Percentiles rank a stretch among this genome's conserved stretches.
phyloP scores from a whole-genome alignment of 92 coral and sea anemone species.

The Palythoa heliodiscus region DNA sequence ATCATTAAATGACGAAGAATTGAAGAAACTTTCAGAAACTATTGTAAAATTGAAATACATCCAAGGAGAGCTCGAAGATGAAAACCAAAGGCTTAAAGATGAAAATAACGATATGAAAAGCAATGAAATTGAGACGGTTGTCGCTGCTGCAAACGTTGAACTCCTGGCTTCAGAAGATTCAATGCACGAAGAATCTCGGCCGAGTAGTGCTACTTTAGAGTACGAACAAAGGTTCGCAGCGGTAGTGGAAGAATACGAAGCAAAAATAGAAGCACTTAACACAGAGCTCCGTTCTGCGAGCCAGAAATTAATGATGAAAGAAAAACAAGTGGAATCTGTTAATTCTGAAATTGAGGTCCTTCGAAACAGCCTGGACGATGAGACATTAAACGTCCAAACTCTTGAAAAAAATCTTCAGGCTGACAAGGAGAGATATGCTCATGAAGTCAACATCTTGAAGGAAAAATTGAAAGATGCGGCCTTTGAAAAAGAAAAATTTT shows the following conservation, averaged over 20 bases:
- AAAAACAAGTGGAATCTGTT: conserved; percentile 58
- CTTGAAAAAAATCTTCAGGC: conserved; percentile 58
- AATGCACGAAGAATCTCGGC: not conserved
- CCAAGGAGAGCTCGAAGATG: conserved; percentile 53
- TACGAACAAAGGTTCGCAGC: conserved; percentile 21
- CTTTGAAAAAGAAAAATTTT: conserved; percentile 48
- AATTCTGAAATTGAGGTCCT: conserved; percentile 70
- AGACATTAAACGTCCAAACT: conserved; percentile 57
- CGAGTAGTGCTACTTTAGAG: not conserved
- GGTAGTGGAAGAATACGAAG: conserved; percentile 39
- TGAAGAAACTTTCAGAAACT: conserved; percentile 40
- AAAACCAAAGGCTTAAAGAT: conserved; percentile 63
- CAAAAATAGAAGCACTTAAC: conserved; percentile 8
- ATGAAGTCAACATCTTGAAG: not conserved
- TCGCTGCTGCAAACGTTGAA: conserved; percentile 11
- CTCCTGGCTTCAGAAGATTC: not conserved
- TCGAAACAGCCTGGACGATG: conserved; percentile 75
- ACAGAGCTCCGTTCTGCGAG: conserved; percentile 11
- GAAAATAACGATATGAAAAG: conserved; percentile 46
- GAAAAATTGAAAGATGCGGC: conserved; percentile 1
- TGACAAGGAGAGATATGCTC: not conserved
- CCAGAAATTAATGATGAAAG: conserved; percentile 25
- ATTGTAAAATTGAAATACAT: conserved; percentile 52
- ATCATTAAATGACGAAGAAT: conserved; percentile 30
- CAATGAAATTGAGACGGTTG: conserved; percentile 31